Conservation (phyloP, 2,113 vertebrate species). For the Colaptes auratus region DNA sequence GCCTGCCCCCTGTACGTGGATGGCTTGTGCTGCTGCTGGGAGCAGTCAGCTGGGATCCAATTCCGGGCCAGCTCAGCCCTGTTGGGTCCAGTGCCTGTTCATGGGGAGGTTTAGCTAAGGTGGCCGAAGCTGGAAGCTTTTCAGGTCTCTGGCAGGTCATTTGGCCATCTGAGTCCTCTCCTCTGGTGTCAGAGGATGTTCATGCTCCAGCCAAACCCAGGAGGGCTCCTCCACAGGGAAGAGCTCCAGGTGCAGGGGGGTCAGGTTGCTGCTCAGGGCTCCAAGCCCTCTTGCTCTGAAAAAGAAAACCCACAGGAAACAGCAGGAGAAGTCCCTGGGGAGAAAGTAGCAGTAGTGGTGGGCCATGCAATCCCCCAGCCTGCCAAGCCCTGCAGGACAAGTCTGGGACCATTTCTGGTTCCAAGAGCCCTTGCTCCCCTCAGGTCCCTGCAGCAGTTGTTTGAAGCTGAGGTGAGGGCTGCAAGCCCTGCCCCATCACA, state of each 20-base stretch:
- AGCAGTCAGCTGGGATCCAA: neutral
- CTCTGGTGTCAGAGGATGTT: neutral
- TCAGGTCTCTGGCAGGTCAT: rapidly evolving
- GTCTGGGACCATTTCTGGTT: too few species aligned
- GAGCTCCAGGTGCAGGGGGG: rapidly evolving
- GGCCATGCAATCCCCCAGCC: neutral
- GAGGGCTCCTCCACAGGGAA: neutral
- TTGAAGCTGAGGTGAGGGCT: rapidly evolving
- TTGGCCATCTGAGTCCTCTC: too few species aligned
- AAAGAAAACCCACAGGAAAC: too few species aligned
- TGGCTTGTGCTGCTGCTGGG: neutral
- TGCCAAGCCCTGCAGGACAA: neutral
- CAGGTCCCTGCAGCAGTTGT: rapidly evolving
- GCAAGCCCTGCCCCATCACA: neutral
- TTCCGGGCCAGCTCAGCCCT: neutral
- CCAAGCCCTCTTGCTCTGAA: neutral
- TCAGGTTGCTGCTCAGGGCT: neutral
- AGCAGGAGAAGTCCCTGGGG: neutral
- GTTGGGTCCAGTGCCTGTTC: rapidly evolving
- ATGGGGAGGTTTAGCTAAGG: neutral
- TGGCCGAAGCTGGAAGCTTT: neutral
- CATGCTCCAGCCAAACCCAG: neutral
- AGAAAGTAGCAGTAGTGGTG: neutral
- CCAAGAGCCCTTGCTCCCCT: neutral
- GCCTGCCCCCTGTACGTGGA: rapidly evolving